Percentiles rank a stretch among this genome's conserved stretches.
Evolutionary conservation across 2,888 invertebrate genomes (phyloP).

Genomic region (Harmothoe impar): DNA sequence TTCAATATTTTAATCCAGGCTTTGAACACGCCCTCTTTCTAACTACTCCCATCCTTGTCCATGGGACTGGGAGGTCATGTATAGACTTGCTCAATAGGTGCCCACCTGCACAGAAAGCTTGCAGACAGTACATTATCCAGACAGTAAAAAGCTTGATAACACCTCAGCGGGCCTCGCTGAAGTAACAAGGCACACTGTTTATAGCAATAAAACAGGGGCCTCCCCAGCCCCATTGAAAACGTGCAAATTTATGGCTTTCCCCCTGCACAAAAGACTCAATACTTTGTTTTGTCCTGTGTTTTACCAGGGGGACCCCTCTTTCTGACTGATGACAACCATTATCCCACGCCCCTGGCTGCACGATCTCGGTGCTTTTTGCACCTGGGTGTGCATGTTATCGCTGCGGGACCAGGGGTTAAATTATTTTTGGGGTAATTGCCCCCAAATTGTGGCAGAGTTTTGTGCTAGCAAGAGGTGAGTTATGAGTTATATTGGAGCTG

Average conservation of each 20-base stretch:
- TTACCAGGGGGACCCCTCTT: neutral
- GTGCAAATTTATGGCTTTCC: neutral
- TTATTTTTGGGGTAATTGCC: constrained; percentile 9
- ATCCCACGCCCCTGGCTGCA: neutral
- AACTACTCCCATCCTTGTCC: too few species aligned
- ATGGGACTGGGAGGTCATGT: too few species aligned
- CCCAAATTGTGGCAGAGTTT: neutral
- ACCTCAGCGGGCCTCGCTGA: neutral
- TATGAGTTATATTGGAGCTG: constrained; percentile 3
- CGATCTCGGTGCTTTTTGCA: constrained; percentile 10
- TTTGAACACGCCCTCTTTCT: too few species aligned
- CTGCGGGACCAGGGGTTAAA: neutral
- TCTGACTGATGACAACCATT: constrained; percentile 7
- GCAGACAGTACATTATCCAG: neutral
- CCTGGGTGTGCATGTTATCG: constrained; percentile 3
- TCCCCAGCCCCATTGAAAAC: neutral
- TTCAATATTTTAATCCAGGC: too few species aligned
- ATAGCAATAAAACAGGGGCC: constrained; percentile 2
- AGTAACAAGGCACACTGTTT: constrained; percentile 15
- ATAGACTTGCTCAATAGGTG: too few species aligned
- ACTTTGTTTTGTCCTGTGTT: neutral
- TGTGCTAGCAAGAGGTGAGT: neutral
- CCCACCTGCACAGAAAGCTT: neutral
- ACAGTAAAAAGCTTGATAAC: neutral
- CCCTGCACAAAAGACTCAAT: constrained; percentile 9